These are phyloP conservation scores for Cromileptes altivelis DNA, from an alignment of 2,113 vertebrate genomes.

Conservation along the genomic window DNA sequence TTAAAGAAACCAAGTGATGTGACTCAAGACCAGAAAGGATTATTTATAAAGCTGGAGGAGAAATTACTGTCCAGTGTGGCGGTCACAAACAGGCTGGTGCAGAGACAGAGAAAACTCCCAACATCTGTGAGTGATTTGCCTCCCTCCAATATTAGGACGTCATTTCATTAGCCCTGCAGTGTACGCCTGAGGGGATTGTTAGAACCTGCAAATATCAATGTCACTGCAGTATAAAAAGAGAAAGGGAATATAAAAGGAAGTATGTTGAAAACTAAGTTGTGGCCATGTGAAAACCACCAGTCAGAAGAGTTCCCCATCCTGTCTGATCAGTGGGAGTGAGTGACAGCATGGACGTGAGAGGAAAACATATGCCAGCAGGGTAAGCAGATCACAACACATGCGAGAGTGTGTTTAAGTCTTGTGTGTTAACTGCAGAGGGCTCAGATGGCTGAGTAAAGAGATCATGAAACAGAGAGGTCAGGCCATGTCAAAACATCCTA, in stretches of 20 bases:
- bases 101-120: slow-evolving; percentile 48
- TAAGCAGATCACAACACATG: slow-evolving; percentile 55
- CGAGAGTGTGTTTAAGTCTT: slow-evolving; percentile 39
- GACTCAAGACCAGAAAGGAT: slow-evolving; percentile 66
- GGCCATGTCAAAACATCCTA: slow-evolving; percentile 1
- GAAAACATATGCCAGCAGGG: slow-evolving; percentile 52
- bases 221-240: background rate
- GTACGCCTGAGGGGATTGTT: background rate
- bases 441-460: slow-evolving; percentile 6
- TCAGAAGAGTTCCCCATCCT: slow-evolving; percentile 17
- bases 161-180: background rate
- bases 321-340: slow-evolving; percentile 37
- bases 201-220: background rate
- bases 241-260: slow-evolving; percentile 1
- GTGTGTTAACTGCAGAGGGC: slow-evolving; percentile 9
- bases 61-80: slow-evolving; percentile 60
- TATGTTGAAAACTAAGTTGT: slow-evolving; percentile 10
- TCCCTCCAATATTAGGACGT: slow-evolving; percentile 19
- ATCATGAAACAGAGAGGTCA: slow-evolving; percentile 24
- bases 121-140: slow-evolving; percentile 62
- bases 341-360: slow-evolving; percentile 59
- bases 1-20: slow-evolving; percentile 67
- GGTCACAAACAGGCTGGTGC: slow-evolving; percentile 37
- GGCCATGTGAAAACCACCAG: slow-evolving; percentile 18
- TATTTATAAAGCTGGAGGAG: slow-evolving; percentile 72